These are phyloP conservation scores for Calliopsis andreniformis DNA, from an alignment of 1,140 invertebrate genomes.

Conservation along the genomic window DNA sequence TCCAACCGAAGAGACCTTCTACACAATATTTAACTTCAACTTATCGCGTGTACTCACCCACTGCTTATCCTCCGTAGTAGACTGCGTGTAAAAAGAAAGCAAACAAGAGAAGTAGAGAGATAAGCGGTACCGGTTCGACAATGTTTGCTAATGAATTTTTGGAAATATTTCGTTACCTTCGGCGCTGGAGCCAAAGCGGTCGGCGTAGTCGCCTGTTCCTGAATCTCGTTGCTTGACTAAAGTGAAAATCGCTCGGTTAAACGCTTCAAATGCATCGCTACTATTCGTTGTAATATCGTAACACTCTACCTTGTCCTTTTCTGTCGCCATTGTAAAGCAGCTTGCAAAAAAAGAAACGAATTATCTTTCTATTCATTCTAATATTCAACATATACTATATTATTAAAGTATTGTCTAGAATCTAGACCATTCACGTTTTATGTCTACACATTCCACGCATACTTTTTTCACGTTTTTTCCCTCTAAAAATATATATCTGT, in stretches of 20 bases:
- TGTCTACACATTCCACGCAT: too few relatives aligned
- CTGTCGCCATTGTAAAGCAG: constrained; percentile 61
- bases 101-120: constrained; percentile 19
- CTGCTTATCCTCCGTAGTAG: constrained; percentile 62
- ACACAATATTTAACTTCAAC: neutral
- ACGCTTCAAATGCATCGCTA: neutral
- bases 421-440: too few relatives aligned
- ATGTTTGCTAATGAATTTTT: neutral
- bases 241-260: constrained; percentile 54
- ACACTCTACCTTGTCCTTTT: constrained; percentile 68
- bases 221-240: constrained; percentile 73
- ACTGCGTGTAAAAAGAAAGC: constrained; percentile 58
- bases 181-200: constrained; percentile 65
- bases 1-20: neutral
- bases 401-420: neutral
- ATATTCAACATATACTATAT: neutral
- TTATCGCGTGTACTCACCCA: constrained; percentile 60
- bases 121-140: neutral
- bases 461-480: too few relatives aligned
- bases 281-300: neutral
- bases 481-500: too few relatives aligned
- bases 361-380: neutral
- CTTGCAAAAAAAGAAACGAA: constrained; percentile 56
- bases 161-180: constrained; percentile 25
- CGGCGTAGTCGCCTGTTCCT: constrained; percentile 73